phyloP scores from a whole-genome alignment of 1,140 invertebrate genomes.

The Brachionus manjavacas region DNA sequence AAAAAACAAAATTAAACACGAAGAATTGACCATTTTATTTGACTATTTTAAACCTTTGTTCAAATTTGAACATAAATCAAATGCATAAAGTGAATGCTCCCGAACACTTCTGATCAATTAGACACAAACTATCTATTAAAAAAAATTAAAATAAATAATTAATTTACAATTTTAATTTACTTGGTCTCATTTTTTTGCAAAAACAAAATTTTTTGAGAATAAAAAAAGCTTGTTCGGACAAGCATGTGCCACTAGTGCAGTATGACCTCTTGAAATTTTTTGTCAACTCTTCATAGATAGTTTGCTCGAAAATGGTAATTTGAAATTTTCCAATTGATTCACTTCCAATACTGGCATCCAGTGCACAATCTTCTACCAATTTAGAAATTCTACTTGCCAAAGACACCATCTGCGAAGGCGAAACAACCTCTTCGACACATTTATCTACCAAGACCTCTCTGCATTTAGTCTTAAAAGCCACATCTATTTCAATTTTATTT shows the following conservation, averaged over 20 bases:
- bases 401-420: background rate
- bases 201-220: background rate
- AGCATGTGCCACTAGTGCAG: background rate
- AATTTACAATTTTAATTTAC: background rate
- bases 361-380: background rate
- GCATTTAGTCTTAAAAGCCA: background rate
- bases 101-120: background rate
- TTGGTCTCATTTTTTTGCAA: background rate
- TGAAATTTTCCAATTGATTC: slow-evolving; percentile 7
- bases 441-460: background rate
- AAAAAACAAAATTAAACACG: background rate
- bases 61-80: background rate
- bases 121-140: background rate
- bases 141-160: background rate
- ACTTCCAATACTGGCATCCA: background rate
- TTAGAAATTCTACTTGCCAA: background rate
- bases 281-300: background rate
- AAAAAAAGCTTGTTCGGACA: background rate
- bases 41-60: background rate
- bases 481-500: background rate
- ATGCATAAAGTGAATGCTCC: background rate
- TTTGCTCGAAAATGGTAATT: background rate
- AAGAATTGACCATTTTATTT: background rate
- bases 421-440: background rate
- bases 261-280: background rate